Base-by-base conservation (phyloP, 2,113 vertebrate genomes). In the Cranoglanis bouderius region DNA sequence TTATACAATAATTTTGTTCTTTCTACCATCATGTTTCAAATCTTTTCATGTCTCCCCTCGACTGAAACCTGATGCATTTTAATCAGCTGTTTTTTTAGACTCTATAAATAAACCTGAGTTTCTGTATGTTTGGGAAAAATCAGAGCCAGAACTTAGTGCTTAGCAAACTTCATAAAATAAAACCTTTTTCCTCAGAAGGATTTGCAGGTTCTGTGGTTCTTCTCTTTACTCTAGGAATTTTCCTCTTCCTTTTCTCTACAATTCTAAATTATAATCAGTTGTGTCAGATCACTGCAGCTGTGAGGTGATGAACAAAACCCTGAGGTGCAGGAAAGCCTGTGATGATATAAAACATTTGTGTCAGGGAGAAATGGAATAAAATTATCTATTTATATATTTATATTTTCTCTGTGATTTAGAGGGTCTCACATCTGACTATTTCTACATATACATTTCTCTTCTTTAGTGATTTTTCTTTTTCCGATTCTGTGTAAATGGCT, bases 91-190 rank as follows among this genome's bases (percentile, higher is more conserved):
- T 57, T 32, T 53, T 21, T 81, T 10, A 7, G 2, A 49, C 35
- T 40, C 13, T 63, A 32, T 46, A 13, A 85, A 51, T 57, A 46
- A 59, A 18, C 2, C 6, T 8, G 1, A 0, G 5, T n/a, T 81
- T 19, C 61, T 29, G 59, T 57, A 91, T 53, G 38, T 75, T 35
- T 29, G 16, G 75, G 57, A 55, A 86, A 65, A 70, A 65, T 74
- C 82, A 77, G 32, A 86, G 61, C 51, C 51, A 40, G 29, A 40
- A 88, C 51, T 38, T 13, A 29, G 82, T 67, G 19, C 65, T 40
- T 18, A 46, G 29, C 19, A 84, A 87, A 85, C 75, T 49, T 26
- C 65, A 49, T 16, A 61, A 88, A 83, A 86, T 72, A 85, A 32
- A 85, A 14, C 0, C 32, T 14, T 29, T 59, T 0, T n/a, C 13